Percentiles rank a stretch among this genome's conserved stretches.
Conservation (phyloP, 2,888 invertebrate genomes). For the Globia sparganii region DNA sequence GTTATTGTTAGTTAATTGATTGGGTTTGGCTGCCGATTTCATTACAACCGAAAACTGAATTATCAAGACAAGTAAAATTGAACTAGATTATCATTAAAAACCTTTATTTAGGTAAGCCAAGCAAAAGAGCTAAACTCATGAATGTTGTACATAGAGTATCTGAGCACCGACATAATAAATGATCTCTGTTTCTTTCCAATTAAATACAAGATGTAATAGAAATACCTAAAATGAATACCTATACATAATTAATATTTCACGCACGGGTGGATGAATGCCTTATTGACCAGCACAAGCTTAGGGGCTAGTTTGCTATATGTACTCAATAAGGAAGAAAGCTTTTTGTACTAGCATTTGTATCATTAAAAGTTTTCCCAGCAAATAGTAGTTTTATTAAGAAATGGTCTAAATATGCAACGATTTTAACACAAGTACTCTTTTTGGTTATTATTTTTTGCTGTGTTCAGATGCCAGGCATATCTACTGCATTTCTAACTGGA, state of each 20-base stretch:
- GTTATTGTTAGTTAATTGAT: conserved; percentile 21
- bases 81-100: background rate
- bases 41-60: background rate
- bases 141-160: background rate
- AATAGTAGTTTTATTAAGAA: conserved; percentile 16
- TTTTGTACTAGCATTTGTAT: conserved; percentile 12
- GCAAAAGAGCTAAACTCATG: background rate
- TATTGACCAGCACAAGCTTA: background rate
- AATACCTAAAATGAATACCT: background rate
- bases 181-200: background rate
- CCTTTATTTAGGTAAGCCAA: background rate
- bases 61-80: background rate
- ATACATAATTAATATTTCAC: background rate
- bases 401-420: conserved; percentile 21
- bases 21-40: background rate
- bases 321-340: conserved; percentile 8
- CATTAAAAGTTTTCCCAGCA: background rate
- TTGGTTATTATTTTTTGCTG: conserved; percentile 48
- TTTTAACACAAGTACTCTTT: conserved; percentile 35
- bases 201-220: background rate
- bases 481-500: conserved; percentile 23
- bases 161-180: background rate
- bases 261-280: background rate
- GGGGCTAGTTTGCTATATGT: background rate
- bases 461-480: conserved; percentile 29